A percentile compares a stretch with the other conserved stretches of the same genome.
These are phyloP conservation scores for Cephalopholis sonnerati DNA, from an alignment of 2,113 vertebrate genomes.

Conservation along the genomic window DNA sequence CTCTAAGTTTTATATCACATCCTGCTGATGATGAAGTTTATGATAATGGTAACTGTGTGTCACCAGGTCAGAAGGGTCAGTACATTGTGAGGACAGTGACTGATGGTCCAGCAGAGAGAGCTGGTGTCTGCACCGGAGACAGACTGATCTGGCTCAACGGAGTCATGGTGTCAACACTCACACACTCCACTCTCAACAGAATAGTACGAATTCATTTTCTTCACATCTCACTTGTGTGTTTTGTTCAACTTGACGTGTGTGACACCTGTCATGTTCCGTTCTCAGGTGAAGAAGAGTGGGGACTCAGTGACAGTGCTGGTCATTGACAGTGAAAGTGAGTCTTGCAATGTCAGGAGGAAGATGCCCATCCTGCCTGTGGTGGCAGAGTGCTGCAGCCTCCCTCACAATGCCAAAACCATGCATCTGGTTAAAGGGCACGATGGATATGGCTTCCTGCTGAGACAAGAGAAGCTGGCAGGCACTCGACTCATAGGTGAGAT, in stretches of 20 bases:
- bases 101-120: slow-evolving; percentile 89
- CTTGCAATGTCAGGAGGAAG: slow-evolving; percentile 82
- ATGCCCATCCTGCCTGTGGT: slow-evolving; percentile 86
- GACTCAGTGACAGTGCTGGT: slow-evolving; percentile 89
- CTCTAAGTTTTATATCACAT: not conserved
- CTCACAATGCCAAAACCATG: slow-evolving; percentile 86
- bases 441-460: slow-evolving; percentile 94
- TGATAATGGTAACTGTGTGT: slow-evolving; percentile 9
- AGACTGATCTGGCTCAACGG: slow-evolving; percentile 93
- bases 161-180: slow-evolving; percentile 80
- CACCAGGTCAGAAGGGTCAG: slow-evolving; percentile 84
- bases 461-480: slow-evolving; percentile 85
- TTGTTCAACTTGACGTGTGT: not conserved
- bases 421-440: slow-evolving; percentile 85
- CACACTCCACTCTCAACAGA: slow-evolving; percentile 79
- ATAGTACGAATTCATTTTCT: slow-evolving; percentile 79
- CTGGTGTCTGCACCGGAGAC: slow-evolving; percentile 88
- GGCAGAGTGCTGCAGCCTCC: slow-evolving; percentile 86
- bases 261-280: slow-evolving; percentile 15
- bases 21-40: not conserved
- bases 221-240: not conserved
- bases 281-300: slow-evolving; percentile 87
- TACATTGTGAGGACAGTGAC: slow-evolving; percentile 84
- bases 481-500: slow-evolving; percentile 80
- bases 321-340: slow-evolving; percentile 86